A percentile compares a stretch with the other conserved stretches of the same genome.
Evolutionary conservation across 1,140 invertebrate genomes (phyloP).

Genomic region (Leptopilina clavipes): DNA sequence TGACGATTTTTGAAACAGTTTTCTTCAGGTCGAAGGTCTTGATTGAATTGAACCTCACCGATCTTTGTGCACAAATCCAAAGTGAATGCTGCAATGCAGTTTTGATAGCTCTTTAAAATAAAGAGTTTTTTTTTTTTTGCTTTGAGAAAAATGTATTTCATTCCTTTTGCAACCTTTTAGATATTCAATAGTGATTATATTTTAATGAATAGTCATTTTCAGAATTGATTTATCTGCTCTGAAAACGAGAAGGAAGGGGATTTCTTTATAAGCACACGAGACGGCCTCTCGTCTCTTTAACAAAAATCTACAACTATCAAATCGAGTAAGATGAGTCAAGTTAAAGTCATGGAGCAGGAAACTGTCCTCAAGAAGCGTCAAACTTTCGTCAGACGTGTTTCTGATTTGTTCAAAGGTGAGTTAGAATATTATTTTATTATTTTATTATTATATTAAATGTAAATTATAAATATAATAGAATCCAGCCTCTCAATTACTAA

Average conservation of each 20-base stretch:
- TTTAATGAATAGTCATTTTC: constrained; percentile 15
- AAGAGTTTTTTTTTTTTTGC: neutral
- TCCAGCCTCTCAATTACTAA: no score
- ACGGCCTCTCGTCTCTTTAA: neutral
- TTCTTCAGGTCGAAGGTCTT: constrained; percentile 55
- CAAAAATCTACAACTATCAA: constrained; percentile 12
- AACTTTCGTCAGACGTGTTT: constrained; percentile 66
- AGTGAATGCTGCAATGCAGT: constrained; percentile 28
- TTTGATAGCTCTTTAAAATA: neutral
- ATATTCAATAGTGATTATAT: neutral
- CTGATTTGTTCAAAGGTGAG: constrained; percentile 69
- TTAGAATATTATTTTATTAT: constrained; percentile 32
- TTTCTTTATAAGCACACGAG: neutral
- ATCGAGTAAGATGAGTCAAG: constrained; percentile 47
- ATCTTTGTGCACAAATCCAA: constrained; percentile 41
- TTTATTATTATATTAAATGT: no score
- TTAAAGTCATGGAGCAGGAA: constrained; percentile 50
- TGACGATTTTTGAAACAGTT: constrained; percentile 51
- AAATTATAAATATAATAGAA: no score
- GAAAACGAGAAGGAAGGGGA: constrained; percentile 1
- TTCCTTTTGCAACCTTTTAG: neutral
- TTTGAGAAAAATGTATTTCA: neutral
- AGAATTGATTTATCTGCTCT: constrained; percentile 10
- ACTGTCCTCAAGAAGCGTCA: constrained; percentile 55
- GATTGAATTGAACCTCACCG: constrained; percentile 44